These are phyloP conservation scores for Crotalus adamanteus DNA, from an alignment of 2,797 vertebrate species.

Conservation along the genomic window DNA sequence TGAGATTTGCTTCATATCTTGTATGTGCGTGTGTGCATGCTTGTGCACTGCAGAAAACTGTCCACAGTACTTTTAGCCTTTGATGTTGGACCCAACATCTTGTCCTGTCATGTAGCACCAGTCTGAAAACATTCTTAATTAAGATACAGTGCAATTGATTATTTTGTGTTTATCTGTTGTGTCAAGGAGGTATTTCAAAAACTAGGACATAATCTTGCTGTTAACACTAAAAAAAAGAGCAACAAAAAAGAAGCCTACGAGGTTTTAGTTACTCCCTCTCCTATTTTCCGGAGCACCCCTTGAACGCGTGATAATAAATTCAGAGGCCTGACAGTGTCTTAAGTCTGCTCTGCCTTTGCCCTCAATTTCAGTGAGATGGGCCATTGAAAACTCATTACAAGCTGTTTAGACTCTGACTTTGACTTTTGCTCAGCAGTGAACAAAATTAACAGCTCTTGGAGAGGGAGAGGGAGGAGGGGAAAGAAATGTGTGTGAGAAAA, in stretches of 20 bases:
- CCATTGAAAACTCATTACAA: constrained; percentile 88
- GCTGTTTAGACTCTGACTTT: constrained; percentile 86
- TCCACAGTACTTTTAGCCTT: neutral
- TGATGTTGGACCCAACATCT: constrained; percentile 23
- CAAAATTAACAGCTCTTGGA: constrained; percentile 84
- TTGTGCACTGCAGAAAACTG: neutral
- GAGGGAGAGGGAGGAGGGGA: constrained; percentile 42
- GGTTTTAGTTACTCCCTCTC: constrained; percentile 54
- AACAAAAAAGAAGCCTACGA: neutral
- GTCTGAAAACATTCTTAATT: constrained; percentile 24
- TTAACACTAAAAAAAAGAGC: constrained; percentile 44
- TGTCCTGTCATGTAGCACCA: neutral
- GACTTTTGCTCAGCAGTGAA: constrained; percentile 82
- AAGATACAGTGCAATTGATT: constrained; percentile 40
- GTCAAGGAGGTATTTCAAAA: constrained; percentile 56
- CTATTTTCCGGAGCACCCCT: constrained; percentile 53
- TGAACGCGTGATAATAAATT: constrained; percentile 77
- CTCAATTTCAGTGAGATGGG: constrained; percentile 85
- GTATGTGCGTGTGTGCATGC: neutral
- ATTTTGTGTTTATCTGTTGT: constrained; percentile 45
- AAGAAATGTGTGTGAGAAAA: constrained; percentile 15
- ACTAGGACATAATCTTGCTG: constrained; percentile 43
- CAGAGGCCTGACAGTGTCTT: constrained; percentile 73
- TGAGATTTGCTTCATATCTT: neutral
- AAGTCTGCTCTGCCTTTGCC: constrained; percentile 81